Evolutionary conservation across 2,113 vertebrate species (phyloP), one percentile per base, ranked within the genome.

Genomic region (Nibea coibor): DNA sequence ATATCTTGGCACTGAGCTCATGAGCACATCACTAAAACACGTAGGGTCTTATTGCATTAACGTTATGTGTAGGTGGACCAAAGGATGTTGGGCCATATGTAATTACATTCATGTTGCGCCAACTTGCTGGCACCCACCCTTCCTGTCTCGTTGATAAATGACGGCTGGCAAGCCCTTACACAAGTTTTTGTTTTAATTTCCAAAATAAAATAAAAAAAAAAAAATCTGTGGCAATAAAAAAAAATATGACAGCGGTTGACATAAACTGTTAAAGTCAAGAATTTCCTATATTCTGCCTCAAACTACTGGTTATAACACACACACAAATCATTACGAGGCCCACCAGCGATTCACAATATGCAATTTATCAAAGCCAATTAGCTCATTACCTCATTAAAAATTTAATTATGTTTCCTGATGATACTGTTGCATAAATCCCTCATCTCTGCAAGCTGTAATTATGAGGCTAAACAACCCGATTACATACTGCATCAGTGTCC

Each of bases 91-190:
- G 81, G 31, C 61, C 76, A 72, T 77, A 70, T 83, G 42, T 76
- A 82, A 78, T 77, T 88, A 35, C 77, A 54, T 53, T 67, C 19
- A 64, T 7, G 66, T 65, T 86, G 86, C 85, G 84, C 64, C 73
- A 74, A 35, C 91, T 78, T 83, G 79, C 84, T 86, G 71, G 69
- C 78, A 84, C 47, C 70, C 87, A 86, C 82, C 78, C 86, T 31
- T 68, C 51, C 73, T 78, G 74, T 43, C 74, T 83, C 73, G 12
- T 11, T 16, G 77, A 72, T 56, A 69, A 81, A 53, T 42, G 65
- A 87, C 8, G 61, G 57, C 42, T 51, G 11, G 31, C 72, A 81
- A 85, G 68, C 66, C 63, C 64, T 65, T 59, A 47, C 72, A 64
- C 43, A 3, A 70, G 5, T 75, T 51, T 66, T 45, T 43, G 56